These are phyloP conservation scores for Microchirus variegatus DNA, from an alignment of 2,797 vertebrate genomes.

Conservation along the genomic window DNA sequence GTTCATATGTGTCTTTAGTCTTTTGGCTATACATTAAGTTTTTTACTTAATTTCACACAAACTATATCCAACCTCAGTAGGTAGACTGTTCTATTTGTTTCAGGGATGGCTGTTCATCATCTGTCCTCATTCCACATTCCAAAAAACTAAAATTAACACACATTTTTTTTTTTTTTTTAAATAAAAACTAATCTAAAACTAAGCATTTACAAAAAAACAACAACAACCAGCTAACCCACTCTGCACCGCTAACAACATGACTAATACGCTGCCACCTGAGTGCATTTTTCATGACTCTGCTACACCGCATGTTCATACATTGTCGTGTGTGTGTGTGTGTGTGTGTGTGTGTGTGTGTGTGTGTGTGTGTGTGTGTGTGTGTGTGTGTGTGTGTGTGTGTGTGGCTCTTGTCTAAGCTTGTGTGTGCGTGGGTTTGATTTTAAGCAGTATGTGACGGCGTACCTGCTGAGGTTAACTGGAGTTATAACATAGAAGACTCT, in stretches of 20 bases:
- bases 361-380: conserved; percentile 5
- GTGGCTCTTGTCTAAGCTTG: conserved; percentile 18
- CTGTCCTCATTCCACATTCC: too few species aligned
- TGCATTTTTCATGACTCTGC: conserved; percentile 46
- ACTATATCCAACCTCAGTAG: too few species aligned
- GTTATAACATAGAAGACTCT: conserved; percentile 32
- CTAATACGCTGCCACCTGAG: conserved; percentile 37
- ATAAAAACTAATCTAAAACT: too few species aligned
- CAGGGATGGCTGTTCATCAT: too few species aligned
- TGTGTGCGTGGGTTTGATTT: conserved; percentile 13
- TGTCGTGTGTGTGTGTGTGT: conserved; percentile 12
- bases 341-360: conserved; percentile 5
- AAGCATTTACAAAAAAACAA: too few species aligned
- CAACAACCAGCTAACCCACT: neutral
- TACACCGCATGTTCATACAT: conserved; percentile 32
- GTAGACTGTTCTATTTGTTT: too few species aligned
- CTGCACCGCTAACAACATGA: conserved; percentile 48
- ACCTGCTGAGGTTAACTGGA: conserved; percentile 18
- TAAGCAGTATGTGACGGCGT: conserved; percentile 22
- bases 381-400: conserved; percentile 5
- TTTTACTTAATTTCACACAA: too few species aligned
- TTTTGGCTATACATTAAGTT: too few species aligned
- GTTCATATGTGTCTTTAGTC: too few species aligned
- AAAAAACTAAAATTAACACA: too few species aligned
- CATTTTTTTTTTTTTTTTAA: too few species aligned